phyloP scores from a whole-genome alignment of 2,888 invertebrate species.

The Caenorhabditis sulstoni region DNA sequence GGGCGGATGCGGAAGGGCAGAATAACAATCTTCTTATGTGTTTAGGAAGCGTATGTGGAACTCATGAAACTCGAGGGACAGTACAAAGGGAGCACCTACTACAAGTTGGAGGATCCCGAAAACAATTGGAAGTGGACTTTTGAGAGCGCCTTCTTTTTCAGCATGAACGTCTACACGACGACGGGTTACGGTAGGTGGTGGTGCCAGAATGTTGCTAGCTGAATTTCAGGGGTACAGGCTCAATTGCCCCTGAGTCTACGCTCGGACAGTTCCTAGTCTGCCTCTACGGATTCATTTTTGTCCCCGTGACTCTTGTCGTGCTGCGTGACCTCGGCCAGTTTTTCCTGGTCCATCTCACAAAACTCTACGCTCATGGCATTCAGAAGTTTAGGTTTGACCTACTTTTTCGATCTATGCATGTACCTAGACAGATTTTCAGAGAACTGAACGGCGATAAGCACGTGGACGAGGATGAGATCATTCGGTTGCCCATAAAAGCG shows the following conservation, averaged over 20 bases:
- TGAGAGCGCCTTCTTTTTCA: conserved; percentile 68
- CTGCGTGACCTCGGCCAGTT: conserved; percentile 70
- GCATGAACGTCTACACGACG: conserved; percentile 70
- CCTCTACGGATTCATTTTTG: conserved; percentile 65
- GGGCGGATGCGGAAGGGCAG: too few relatives aligned
- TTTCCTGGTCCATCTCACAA: conserved; percentile 65
- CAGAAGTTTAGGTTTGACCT: conserved; percentile 51
- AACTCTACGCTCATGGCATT: conserved; percentile 62
- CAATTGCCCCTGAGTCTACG: conserved; percentile 64
- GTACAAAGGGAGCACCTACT: conserved; percentile 65
- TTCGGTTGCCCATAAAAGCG: conserved; percentile 47
- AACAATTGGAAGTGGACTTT: conserved; percentile 70
- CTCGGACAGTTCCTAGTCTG: conserved; percentile 59
- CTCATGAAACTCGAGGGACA: conserved; percentile 55
- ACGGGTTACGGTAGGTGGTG: conserved; percentile 68
- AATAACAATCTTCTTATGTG: too few relatives aligned
- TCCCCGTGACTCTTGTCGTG: conserved; percentile 68
- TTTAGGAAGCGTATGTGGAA: conserved; percentile 63
- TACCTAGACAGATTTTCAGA: conserved; percentile 12
- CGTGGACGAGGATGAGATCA: conserved; percentile 56
- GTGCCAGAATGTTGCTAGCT: too few relatives aligned
- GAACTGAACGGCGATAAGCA: conserved; percentile 39
- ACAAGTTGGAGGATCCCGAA: conserved; percentile 60
- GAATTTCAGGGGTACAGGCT: conserved; percentile 61
- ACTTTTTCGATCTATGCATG: too few relatives aligned